Conservation (phyloP, 2,888 invertebrate genomes). For the Homarus gammarus region DNA sequence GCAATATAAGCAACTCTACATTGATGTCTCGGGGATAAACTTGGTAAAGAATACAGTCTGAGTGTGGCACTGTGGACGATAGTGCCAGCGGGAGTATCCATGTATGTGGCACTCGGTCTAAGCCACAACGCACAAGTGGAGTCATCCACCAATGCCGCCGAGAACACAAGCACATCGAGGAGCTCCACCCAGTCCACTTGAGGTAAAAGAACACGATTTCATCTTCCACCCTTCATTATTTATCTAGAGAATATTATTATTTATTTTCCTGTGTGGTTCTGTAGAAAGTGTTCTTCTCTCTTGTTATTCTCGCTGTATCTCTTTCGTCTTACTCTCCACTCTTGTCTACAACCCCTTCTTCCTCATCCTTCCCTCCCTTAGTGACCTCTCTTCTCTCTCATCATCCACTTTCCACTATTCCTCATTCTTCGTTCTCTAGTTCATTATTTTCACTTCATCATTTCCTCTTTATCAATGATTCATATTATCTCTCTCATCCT, state of each 20-base stretch:
- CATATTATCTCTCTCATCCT: not conserved
- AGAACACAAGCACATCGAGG: not conserved
- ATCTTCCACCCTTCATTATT: no score
- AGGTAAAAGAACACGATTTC: no score
- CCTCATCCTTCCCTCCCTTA: no score
- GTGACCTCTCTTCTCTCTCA: no score
- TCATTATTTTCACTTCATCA: not conserved
- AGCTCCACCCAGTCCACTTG: not conserved
- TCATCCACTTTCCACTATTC: not conserved
- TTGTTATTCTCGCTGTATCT: conserved; percentile 35
- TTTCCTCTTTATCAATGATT: not conserved
- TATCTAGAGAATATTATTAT: not conserved
- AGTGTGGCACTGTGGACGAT: not conserved
- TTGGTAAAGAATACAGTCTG: not conserved
- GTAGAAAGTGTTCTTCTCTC: no score
- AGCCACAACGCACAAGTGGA: not conserved
- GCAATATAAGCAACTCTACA: no score
- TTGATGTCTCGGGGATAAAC: no score
- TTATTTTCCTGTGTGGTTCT: not conserved
- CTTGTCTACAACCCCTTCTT: no score
- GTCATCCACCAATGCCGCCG: conserved; percentile 1
- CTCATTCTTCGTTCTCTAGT: not conserved
- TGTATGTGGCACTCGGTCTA: not conserved
- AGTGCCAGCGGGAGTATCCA: conserved; percentile 5
- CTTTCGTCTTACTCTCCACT: not conserved